Percentiles rank a stretch among this genome's conserved stretches.
phyloP scores from a whole-genome alignment of 1,140 invertebrate genomes.

The Nixonia krombeini region DNA sequence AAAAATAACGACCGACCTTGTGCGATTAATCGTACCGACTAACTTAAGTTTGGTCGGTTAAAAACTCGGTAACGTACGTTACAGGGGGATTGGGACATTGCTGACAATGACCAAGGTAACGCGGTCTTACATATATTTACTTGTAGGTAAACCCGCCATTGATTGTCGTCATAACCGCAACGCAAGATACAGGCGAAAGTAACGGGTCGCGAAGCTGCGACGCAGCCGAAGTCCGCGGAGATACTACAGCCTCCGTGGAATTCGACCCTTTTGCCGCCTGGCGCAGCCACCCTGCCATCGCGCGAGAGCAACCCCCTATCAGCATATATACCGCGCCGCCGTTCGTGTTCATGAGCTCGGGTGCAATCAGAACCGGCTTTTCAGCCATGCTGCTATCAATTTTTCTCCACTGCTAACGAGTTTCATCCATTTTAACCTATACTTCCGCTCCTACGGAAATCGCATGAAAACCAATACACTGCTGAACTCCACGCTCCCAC shows the following conservation, averaged over 20 bases:
- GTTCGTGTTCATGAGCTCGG: conserved; percentile 34
- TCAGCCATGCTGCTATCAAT: conserved; percentile 34
- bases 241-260: conserved; percentile 50
- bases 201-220: no score
- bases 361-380: conserved; percentile 49
- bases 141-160: no score
- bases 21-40: no score
- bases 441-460: conserved; percentile 9
- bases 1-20: no score
- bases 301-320: conserved; percentile 34
- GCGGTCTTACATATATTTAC: no score
- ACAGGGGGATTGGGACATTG: no score
- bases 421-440: conserved; percentile 33
- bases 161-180: not conserved
- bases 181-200: conserved; percentile 27
- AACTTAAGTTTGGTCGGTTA: no score
- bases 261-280: conserved; percentile 44
- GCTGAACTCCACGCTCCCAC: no score
- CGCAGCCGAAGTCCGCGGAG: conserved; percentile 42
- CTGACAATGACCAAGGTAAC: no score
- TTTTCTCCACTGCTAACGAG: conserved; percentile 43
- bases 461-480: conserved; percentile 35
- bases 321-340: conserved; percentile 35
- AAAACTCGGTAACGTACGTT: no score
- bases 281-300: conserved; percentile 33